Percentiles rank a stretch among this genome's conserved stretches.
phyloP scores from a whole-genome alignment of 2,113 vertebrate species.

The Vicugna pacos region DNA sequence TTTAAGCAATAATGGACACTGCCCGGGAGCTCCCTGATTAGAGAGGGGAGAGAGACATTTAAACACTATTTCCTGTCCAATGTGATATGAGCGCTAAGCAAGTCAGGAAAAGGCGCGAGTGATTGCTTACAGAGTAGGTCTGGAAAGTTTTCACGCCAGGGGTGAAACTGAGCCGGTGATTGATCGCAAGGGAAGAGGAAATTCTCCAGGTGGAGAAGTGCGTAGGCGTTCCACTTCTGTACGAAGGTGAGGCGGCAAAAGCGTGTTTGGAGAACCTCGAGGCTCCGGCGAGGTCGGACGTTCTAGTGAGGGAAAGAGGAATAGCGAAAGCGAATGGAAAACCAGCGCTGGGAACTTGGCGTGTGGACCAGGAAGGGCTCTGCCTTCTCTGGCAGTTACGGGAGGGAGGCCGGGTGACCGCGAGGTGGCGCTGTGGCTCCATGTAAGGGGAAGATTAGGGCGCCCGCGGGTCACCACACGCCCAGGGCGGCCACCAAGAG shows the following conservation, averaged over 20 bases:
- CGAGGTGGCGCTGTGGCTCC: slow-evolving; percentile 80
- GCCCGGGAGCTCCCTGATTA: neutral
- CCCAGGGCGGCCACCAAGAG: neutral
- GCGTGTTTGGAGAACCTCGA: neutral
- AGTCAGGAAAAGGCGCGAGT: neutral
- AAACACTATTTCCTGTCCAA: neutral
- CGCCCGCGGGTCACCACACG: rapidly evolving
- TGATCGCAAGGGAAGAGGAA: too few relatives aligned
- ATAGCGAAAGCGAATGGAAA: neutral
- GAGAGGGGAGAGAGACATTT: neutral
- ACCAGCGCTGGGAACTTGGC: neutral
- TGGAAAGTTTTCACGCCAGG: neutral
- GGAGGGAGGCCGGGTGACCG: neutral
- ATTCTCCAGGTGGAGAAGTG: neutral
- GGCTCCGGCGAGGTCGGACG: neutral
- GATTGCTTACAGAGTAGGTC: neutral
- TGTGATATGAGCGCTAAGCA: neutral
- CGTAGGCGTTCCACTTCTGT: neutral
- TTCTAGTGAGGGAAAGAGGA: neutral
- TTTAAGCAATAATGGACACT: neutral
- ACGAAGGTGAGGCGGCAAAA: neutral
- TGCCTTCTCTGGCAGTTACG: neutral
- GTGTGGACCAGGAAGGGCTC: neutral
- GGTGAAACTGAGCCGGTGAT: neutral
- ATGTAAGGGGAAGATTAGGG: neutral